Conservation (phyloP, 2,113 vertebrate genomes). For the Ceyx cyanopectus region DNA sequence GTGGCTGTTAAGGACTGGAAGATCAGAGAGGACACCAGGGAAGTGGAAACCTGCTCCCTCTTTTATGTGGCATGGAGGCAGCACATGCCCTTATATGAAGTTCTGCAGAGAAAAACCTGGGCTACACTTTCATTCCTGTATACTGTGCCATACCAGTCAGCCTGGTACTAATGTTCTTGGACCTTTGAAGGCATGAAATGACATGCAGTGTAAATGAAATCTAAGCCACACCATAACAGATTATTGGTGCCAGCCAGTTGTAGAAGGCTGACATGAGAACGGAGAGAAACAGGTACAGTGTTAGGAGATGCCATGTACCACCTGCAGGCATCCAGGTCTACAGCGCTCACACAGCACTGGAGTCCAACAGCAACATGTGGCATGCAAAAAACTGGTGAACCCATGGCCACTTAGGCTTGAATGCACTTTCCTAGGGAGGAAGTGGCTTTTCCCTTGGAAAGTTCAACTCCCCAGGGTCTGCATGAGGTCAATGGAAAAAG, state of each 20-base stretch:
- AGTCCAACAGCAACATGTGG: not conserved
- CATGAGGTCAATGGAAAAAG: constrained; percentile 63
- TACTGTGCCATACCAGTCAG: constrained; percentile 44
- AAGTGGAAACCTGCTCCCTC: not conserved
- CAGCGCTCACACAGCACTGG: not conserved
- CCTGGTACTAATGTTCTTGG: constrained; percentile 2
- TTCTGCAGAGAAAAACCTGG: not conserved
- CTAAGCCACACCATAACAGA: not conserved
- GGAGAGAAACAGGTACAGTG: constrained; percentile 32
- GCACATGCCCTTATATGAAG: not conserved
- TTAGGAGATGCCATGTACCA: constrained; percentile 20
- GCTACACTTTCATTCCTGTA: not conserved
- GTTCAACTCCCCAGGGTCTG: constrained; percentile 48
- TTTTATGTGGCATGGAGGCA: not conserved
- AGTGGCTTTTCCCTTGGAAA: constrained; percentile 64
- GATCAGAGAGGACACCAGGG: not conserved
- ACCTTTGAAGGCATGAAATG: constrained; percentile 45
- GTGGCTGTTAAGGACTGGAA: not conserved
- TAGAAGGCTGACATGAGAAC: constrained; percentile 4
- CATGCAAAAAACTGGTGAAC: not conserved
- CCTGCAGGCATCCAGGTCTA: constrained; percentile 13
- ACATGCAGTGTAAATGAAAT: constrained; percentile 18
- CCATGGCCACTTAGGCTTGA: constrained; percentile 12
- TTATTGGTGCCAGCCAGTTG: constrained; percentile 19
- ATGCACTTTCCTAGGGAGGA: constrained; percentile 52